These are phyloP conservation scores for Drosophila pachea DNA, from an alignment of 1,140 invertebrate species.

Conservation along the genomic window DNA sequence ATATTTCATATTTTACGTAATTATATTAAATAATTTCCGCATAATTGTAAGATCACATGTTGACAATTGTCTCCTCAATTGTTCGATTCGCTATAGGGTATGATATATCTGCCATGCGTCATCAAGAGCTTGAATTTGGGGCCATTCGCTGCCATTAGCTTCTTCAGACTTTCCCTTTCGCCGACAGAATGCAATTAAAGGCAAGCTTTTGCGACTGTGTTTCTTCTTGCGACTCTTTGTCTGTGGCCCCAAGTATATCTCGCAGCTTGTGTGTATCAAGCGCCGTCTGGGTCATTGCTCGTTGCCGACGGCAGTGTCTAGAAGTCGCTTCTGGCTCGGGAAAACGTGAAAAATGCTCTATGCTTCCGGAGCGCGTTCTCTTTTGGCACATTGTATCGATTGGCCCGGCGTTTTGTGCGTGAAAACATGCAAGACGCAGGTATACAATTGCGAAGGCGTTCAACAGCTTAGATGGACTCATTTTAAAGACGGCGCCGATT, in stretches of 20 bases:
- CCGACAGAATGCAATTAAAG: conserved; percentile 65
- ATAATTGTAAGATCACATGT: no score
- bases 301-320: conserved; percentile 22
- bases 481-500: no score
- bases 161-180: conserved; percentile 62
- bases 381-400: conserved; percentile 13
- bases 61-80: neutral
- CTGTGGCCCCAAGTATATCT: conserved; percentile 46
- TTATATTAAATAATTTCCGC: no score
- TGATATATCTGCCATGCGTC: neutral
- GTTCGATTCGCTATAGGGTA: neutral
- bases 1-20: no score
- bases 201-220: conserved; percentile 47
- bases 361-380: conserved; percentile 15
- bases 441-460: no score
- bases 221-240: conserved; percentile 42
- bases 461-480: no score
- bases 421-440: conserved; percentile 24
- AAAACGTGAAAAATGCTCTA: conserved; percentile 45
- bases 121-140: conserved; percentile 9
- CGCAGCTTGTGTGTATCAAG: conserved; percentile 18
- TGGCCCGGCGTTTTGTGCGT: conserved; percentile 3
- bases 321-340: conserved; percentile 28
- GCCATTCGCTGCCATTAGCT: conserved; percentile 13
- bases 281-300: conserved; percentile 33